Evolutionary conservation across 2,113 vertebrate species (phyloP).

Genomic region (Falco punctatus): DNA sequence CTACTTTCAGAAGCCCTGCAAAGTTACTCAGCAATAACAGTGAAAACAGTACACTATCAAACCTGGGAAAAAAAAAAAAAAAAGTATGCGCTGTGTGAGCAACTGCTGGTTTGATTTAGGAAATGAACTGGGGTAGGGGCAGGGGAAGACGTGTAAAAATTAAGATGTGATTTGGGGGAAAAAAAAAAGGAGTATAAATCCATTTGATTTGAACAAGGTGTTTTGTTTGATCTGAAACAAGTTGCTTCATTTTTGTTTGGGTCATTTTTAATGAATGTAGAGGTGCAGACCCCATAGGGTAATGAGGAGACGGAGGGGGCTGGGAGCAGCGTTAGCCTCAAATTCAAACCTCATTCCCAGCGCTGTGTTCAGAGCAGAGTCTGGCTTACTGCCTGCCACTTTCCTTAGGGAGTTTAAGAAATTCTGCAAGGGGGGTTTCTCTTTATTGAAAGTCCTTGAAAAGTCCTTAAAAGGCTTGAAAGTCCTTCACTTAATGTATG

Average conservation of each 20-base stretch:
- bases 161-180: background rate
- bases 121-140: background rate
- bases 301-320: background rate
- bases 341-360: background rate
- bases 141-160: background rate
- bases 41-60: constrained; percentile 3
- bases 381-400: background rate
- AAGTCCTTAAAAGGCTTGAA: background rate
- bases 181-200: background rate
- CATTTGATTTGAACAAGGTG: background rate
- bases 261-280: background rate
- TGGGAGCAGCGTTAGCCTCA: background rate
- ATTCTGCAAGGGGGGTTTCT: background rate
- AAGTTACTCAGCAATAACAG: background rate
- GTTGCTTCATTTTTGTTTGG: background rate
- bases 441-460: background rate
- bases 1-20: background rate
- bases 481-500: background rate
- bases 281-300: background rate
- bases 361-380: fast-evolving
- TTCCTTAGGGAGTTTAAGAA: background rate
- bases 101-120: background rate
- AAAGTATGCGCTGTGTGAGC: background rate
- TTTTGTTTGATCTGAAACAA: background rate
- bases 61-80: background rate